These are phyloP conservation scores for Alauda arvensis DNA, from an alignment of 2,797 vertebrate genomes.

Conservation along the genomic window DNA sequence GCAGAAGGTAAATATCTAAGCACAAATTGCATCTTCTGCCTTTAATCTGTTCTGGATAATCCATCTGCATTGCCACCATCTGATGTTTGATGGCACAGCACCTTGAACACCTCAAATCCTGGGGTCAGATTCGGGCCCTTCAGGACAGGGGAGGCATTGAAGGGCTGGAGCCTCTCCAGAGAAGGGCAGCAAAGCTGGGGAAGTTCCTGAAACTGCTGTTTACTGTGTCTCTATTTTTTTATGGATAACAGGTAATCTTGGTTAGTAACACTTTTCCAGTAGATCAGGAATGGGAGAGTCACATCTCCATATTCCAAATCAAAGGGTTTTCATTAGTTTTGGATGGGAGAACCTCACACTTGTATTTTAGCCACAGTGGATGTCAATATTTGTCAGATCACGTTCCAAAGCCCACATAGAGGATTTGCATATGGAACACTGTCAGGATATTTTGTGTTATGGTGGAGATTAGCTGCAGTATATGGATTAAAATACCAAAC, in stretches of 20 bases:
- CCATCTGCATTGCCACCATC: background rate
- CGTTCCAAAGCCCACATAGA: background rate
- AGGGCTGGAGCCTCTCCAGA: background rate
- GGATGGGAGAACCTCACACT: background rate
- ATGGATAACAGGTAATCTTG: background rate
- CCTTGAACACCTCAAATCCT: background rate
- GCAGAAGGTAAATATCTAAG: background rate
- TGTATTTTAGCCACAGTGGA: background rate
- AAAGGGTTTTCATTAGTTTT: background rate
- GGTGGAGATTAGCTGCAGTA: background rate
- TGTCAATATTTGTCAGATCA: background rate
- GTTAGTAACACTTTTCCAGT: background rate
- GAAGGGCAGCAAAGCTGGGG: rapidly evolving
- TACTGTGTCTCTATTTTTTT: background rate
- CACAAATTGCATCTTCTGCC: background rate
- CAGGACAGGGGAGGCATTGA: background rate
- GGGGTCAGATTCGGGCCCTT: background rate
- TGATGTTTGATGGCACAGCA: background rate
- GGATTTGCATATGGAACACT: background rate
- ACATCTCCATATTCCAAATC: background rate
- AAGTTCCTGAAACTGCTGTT: background rate
- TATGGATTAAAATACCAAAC: background rate
- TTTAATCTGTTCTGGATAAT: background rate
- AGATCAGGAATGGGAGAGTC: background rate
- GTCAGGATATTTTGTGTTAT: background rate